Evolutionary conservation across 1,140 invertebrate species (phyloP), one percentile per base, ranked within the genome.

Genomic region (Sipha flava): DNA sequence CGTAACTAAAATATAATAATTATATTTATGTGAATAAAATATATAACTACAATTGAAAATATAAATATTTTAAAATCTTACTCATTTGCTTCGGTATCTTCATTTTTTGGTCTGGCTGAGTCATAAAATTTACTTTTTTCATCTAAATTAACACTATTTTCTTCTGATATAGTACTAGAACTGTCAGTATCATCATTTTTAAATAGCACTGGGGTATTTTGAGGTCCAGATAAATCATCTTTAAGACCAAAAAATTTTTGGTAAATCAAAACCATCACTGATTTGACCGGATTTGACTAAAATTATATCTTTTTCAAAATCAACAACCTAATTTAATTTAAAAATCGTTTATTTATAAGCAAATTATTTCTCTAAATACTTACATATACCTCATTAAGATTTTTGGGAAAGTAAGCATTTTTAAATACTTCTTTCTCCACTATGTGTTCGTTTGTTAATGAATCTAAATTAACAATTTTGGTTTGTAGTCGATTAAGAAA

Each of bases 341-440:
- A 64, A 43, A 31, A 37, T 59, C n/a, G n/a, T n/a, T n/a, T n/a
- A n/a, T n/a, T n/a, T n/a, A n/a, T n/a, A n/a, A n/a, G n/a, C n/a
- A n/a, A n/a, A n/a, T n/a, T n/a, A n/a, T n/a, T n/a, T n/a, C n/a
- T n/a, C n/a, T n/a, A n/a, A n/a, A n/a, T n/a, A n/a, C n/a, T n/a
- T n/a, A n/a, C n/a, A n/a, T n/a, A n/a, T 85, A 95, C 95, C 88
- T 99, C 93, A 82, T 91, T 92, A n/a, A 99, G 87, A 81, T 92
- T 92, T 86, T 97, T 92, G 26, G 98, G 97, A 85, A 99, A 99
- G 84, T 92, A 99, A 14, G 92, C 90, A 85, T 95, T 91, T 84
- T 97, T 96, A 86, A 99, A 99, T 40, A 98, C 94, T 86, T 96
- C 90, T 82, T 94, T 92, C 83, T 95, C 91, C 81, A 94, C 88